Evolutionary conservation across 2,113 vertebrate species (phyloP).

Genomic region (Ctenomys sociabilis): DNA sequence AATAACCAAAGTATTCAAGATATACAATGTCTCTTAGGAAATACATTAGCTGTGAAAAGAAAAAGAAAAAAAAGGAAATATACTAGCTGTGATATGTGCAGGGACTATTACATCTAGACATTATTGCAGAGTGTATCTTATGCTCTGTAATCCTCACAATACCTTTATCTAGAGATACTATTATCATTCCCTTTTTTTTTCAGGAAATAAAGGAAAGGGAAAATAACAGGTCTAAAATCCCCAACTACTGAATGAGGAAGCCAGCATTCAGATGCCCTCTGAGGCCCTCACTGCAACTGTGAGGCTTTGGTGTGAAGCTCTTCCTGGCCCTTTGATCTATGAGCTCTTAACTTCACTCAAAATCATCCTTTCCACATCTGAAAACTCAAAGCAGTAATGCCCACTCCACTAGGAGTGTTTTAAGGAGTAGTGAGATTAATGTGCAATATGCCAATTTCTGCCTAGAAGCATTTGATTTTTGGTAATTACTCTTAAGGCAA

Average conservation of each 20-base stretch:
- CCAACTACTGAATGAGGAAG: not conserved
- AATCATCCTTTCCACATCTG: not conserved
- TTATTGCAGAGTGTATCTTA: not conserved
- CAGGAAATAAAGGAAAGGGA: not conserved
- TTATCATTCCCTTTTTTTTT: not conserved
- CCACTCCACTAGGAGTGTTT: not conserved
- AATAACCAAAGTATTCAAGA: constrained; percentile 9
- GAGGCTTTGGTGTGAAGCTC: not conserved
- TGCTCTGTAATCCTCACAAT: not conserved
- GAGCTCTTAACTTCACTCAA: not conserved
- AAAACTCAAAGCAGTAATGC: not conserved
- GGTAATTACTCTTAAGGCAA: not conserved
- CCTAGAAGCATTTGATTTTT: not conserved
- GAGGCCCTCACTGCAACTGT: not conserved
- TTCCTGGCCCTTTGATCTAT: not conserved
- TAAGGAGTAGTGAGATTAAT: not conserved
- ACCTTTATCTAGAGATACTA: not conserved
- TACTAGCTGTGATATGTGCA: not conserved
- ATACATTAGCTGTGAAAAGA: not conserved
- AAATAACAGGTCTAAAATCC: not conserved
- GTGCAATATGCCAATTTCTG: not conserved
- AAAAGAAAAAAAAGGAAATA: not conserved
- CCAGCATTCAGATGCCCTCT: not conserved
- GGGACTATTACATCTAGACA: not conserved
- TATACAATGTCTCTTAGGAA: not conserved